These are phyloP conservation scores for Hydra vulgaris DNA, from an alignment of 30 jellyfish, hydroid and myxozoan species.

Conservation along the genomic window DNA sequence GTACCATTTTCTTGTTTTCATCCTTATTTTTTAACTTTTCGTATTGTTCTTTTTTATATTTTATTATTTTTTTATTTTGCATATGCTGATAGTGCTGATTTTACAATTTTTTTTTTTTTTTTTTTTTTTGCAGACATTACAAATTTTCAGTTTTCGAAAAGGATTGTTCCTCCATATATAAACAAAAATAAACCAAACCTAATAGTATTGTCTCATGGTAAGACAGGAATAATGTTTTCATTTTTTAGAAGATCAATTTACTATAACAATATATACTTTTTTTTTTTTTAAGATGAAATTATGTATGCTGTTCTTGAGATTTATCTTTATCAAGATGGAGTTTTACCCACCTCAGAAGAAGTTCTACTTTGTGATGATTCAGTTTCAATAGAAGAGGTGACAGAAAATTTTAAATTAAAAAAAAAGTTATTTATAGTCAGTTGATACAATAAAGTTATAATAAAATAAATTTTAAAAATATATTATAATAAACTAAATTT, in stretches of 20 bases:
- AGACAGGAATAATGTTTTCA: too few relatives aligned
- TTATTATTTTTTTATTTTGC: too few relatives aligned
- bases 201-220: slow-evolving; percentile 2
- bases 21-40: too few relatives aligned
- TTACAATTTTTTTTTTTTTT: not conserved
- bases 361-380: slow-evolving; percentile 9
- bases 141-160: not conserved
- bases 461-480: too few relatives aligned
- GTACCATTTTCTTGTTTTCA: too few relatives aligned
- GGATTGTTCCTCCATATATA: not conserved
- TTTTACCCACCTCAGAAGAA: slow-evolving; percentile 18
- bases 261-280: too few relatives aligned
- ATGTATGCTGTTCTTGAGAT: slow-evolving; percentile 13
- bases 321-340: slow-evolving; percentile 1
- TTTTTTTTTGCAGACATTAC: not conserved
- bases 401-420: not conserved
- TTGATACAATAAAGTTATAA: too few relatives aligned
- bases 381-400: not conserved
- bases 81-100: not conserved
- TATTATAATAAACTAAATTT: too few relatives aligned
- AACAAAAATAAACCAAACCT: not conserved
- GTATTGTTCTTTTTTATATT: too few relatives aligned
- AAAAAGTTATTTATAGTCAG: too few relatives aligned
- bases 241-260: too few relatives aligned
- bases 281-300: slow-evolving; percentile 13